phyloP scores from a whole-genome alignment of 2,797 vertebrate genomes.

The Tiaroga cobitis region DNA sequence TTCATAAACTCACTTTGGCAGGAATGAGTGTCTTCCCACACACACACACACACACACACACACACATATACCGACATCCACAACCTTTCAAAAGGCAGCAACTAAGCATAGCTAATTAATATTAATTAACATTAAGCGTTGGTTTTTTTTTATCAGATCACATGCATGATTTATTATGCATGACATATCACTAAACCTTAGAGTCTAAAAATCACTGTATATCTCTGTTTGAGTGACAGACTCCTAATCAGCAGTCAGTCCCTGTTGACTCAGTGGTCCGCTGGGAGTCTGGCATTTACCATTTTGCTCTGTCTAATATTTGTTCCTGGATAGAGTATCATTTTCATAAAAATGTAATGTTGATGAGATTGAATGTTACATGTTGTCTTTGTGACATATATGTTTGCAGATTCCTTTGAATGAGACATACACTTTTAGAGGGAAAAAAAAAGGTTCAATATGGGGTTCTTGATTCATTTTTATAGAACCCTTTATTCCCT shows the following conservation, averaged over 20 bases:
- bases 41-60: not conserved
- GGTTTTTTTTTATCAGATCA: constrained; percentile 35
- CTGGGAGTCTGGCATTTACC: not conserved
- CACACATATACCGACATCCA: not conserved
- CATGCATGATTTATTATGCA: constrained; percentile 17
- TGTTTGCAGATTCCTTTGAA: not conserved
- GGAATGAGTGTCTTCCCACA: not conserved
- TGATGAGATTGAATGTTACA: not conserved
- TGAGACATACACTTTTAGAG: no score
- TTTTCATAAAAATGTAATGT: not conserved
- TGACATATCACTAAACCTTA: not conserved
- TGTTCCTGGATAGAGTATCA: not conserved
- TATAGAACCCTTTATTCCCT: not conserved
- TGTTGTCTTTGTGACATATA: not conserved
- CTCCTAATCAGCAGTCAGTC: not conserved
- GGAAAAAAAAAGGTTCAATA: not conserved
- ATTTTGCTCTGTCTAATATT: not conserved
- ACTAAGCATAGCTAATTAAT: not conserved
- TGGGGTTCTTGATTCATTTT: not conserved
- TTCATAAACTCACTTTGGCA: not conserved
- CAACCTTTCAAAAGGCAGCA: not conserved
- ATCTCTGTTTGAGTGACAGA: not conserved
- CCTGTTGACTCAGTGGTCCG: not conserved
- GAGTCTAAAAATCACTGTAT: not conserved
- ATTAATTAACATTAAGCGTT: constrained; percentile 15